Conservation (phyloP, 2,888 invertebrate species). For the Galeruca laticollis region DNA sequence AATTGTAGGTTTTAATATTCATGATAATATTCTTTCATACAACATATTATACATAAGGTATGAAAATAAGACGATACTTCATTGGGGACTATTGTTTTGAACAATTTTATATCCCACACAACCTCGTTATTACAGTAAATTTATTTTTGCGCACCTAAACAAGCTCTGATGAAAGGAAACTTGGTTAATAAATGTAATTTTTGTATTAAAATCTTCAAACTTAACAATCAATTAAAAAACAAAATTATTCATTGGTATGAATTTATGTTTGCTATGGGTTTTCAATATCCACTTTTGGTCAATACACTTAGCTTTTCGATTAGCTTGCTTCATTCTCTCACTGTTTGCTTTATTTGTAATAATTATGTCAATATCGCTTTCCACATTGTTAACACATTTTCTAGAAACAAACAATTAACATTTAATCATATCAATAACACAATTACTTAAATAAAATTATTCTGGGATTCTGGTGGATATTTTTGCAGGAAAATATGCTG, state of each 20-base stretch:
- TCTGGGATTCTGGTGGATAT: too few relatives aligned
- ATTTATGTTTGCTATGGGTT: slow-evolving; percentile 68
- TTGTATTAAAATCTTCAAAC: background rate
- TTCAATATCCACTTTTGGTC: slow-evolving; percentile 74
- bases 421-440: too few relatives aligned
- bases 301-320: slow-evolving; percentile 61
- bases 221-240: slow-evolving; percentile 29
- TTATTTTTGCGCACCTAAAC: too few relatives aligned
- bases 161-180: background rate
- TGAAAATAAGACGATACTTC: too few relatives aligned
- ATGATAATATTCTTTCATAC: too few relatives aligned
- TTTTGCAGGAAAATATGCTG: too few relatives aligned
- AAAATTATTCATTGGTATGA: slow-evolving; percentile 53
- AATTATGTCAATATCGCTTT: slow-evolving; percentile 56
- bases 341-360: slow-evolving; percentile 56
- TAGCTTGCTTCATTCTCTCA: slow-evolving; percentile 53
- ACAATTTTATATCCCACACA: too few relatives aligned
- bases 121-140: too few relatives aligned
- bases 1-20: too few relatives aligned
- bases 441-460: too few relatives aligned
- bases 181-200: background rate
- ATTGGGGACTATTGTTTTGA: too few relatives aligned
- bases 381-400: slow-evolving; percentile 57
- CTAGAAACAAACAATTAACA: slow-evolving; percentile 45
- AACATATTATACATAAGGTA: too few relatives aligned